Evolutionary conservation across 2,888 invertebrate genomes (phyloP), one percentile per base, ranked within the genome.

Genomic region (Amblyjoppa fuscipennis): DNA sequence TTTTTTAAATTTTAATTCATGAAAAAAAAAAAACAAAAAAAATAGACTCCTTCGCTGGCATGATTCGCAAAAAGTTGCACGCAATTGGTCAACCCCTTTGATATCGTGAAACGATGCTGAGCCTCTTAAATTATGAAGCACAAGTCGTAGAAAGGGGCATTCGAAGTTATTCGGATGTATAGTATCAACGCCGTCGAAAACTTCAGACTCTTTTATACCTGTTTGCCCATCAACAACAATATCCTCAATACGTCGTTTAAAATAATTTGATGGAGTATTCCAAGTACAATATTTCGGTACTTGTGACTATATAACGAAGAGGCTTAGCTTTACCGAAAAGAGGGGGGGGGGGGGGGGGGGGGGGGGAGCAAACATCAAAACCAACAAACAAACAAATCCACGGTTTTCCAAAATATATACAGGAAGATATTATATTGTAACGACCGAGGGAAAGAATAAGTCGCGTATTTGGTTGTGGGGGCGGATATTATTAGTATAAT

Each of bases 21-120:
- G 3, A 41, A 9, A 41, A 38, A 41, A 93, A 76, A 38, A 41
- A 93, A 76, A 20, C 0, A 20, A 20, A 20, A 20, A 38, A 41
- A 93, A 76, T 20, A 93, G 70, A 25, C 87, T 86, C 9, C 86
- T 51, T 28, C 73, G 77, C 53, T 83, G 53, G 68, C 90, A 90
- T 61, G 89, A 89, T 16, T 70, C 77, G 68, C 84, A 76, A 69
- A 41, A 83, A 91, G 88, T 89, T 16, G 20, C 20, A 80, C 81
- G 85, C 7, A 83, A 34, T 25, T 69, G 53, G 38, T 93, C 86
- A 13, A 93, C 89, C 20, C 87, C 93, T 89, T 89, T 91, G 49
- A 93, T 85, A 79, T 56, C 28, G 80, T 73, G 64, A 70, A 89
- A 88, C 25, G 88, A 85, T 28, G 80, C 82, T 81, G 7, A 34